A percentile compares a stretch with the other conserved stretches of the same genome.
Evolutionary conservation across 2,888 invertebrate genomes (phyloP).

Genomic region (Synergus itoensis): DNA sequence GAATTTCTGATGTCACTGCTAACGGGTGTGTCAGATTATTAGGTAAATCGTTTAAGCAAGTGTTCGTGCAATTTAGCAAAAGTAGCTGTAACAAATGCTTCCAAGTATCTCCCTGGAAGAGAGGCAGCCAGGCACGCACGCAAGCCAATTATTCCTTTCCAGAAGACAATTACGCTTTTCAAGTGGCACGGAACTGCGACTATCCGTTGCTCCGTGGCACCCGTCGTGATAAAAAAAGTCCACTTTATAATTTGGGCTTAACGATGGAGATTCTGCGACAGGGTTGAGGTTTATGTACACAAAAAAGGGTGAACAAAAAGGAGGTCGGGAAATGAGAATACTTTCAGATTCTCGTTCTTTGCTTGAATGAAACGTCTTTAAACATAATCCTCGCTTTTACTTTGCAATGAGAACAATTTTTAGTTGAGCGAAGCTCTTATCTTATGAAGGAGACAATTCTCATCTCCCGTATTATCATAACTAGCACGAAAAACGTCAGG

Average conservation of each 20-base stretch:
- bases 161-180: conserved; percentile 70
- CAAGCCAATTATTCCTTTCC: conserved; percentile 71
- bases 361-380: conserved; percentile 21
- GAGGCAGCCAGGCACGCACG: conserved; percentile 50
- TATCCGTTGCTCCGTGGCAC: conserved; percentile 36
- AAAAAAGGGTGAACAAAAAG: conserved; percentile 17
- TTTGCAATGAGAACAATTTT: conserved; percentile 19
- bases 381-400: conserved; percentile 9
- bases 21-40: conserved; percentile 26
- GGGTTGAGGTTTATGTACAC: conserved; percentile 23
- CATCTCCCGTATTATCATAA: not conserved
- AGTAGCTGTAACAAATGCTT: conserved; percentile 47
- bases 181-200: conserved; percentile 56
- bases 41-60: conserved; percentile 46
- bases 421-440: not conserved
- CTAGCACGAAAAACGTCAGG: too few relatives aligned
- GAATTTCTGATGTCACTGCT: conserved; percentile 8
- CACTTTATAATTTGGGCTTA: conserved; percentile 53
- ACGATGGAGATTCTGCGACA: conserved; percentile 45
- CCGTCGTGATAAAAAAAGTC: conserved; percentile 53
- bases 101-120: conserved; percentile 50
- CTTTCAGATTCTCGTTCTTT: conserved; percentile 16
- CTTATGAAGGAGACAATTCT: not conserved
- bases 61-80: conserved; percentile 49
- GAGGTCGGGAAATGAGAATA: conserved; percentile 24